Evolutionary conservation across 2,113 vertebrate genomes (phyloP).

Genomic region (Hemibagrus wyckioides): DNA sequence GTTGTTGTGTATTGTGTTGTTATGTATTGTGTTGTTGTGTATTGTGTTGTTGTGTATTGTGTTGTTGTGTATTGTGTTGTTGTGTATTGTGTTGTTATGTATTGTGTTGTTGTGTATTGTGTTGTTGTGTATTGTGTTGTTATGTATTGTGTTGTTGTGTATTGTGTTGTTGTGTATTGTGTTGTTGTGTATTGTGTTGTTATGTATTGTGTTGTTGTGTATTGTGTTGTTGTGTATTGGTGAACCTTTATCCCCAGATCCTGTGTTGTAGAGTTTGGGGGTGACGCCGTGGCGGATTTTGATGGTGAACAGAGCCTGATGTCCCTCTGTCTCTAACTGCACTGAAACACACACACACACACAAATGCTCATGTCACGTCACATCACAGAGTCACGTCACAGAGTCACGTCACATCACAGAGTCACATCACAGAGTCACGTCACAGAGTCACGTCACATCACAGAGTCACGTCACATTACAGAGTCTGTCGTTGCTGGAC

Average conservation of each 20-base stretch:
- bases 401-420: too few relatives aligned
- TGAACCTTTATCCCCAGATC: constrained; percentile 63
- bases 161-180: too few relatives aligned
- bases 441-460: too few relatives aligned
- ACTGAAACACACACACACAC: constrained; percentile 73
- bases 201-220: not conserved
- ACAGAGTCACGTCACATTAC: too few relatives aligned
- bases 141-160: too few relatives aligned
- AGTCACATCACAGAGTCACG: too few relatives aligned
- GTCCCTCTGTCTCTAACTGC: constrained; percentile 82
- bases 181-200: too few relatives aligned
- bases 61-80: not conserved
- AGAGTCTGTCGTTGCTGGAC: too few relatives aligned
- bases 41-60: not conserved
- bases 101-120: too few relatives aligned
- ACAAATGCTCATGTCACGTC: not conserved
- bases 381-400: too few relatives aligned
- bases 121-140: too few relatives aligned
- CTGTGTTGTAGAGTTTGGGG: constrained; percentile 83
- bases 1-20: not conserved
- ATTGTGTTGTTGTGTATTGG: not conserved
- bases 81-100: too few relatives aligned
- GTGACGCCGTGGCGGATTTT: constrained; percentile 81
- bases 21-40: not conserved
- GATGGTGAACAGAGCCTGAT: constrained; percentile 80